Evolutionary conservation across 2,888 invertebrate genomes (phyloP), one percentile per base, ranked within the genome.

Genomic region (Caenorhabditis sp.): DNA sequence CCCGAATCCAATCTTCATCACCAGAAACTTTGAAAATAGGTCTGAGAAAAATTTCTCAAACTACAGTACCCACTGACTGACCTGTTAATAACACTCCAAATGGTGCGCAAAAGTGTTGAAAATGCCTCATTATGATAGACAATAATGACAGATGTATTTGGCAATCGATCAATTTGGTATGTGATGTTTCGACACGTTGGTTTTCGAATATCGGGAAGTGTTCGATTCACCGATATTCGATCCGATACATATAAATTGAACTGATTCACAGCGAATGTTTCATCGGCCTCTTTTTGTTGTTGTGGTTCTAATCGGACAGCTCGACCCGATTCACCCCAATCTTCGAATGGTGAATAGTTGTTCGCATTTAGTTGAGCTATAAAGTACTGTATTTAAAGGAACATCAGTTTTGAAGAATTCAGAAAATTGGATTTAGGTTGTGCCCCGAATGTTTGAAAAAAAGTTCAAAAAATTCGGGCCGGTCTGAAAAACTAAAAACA

Each of bases 51-150:
- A n/a, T n/a, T n/a, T n/a, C n/a, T n/a, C n/a, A n/a, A n/a, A n/a
- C n/a, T n/a, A n/a, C n/a, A n/a, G n/a, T n/a, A n/a, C n/a, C n/a
- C n/a, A n/a, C n/a, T 17, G 12, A 10, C 14, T 43, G n/a, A 43
- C 43, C 97, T 91, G 89, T 95, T 95, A 84, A 99, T 96, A 36
- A 95, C 95, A 88, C 95, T 96, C 93, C 95, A 95, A 49, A 97
- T 94, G 0, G 97, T 97, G 64, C 99, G 91, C 84, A 97, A 90
- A 14, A 99, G 91, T 0, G 97, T 97, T 2, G 97, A 96, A 95
- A 95, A 97, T 0, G 97, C 97, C 89, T 99, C 99, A 88, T 99
- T 99, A 88, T 99, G 97, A 88, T 97, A 97, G 0, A 97, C 96
- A 79, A 99, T 95, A 62, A 99, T 93, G 19, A 99, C 92, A 77